Conservation (phyloP, 2,888 invertebrate species). For the Megastigmus dorsalis region DNA sequence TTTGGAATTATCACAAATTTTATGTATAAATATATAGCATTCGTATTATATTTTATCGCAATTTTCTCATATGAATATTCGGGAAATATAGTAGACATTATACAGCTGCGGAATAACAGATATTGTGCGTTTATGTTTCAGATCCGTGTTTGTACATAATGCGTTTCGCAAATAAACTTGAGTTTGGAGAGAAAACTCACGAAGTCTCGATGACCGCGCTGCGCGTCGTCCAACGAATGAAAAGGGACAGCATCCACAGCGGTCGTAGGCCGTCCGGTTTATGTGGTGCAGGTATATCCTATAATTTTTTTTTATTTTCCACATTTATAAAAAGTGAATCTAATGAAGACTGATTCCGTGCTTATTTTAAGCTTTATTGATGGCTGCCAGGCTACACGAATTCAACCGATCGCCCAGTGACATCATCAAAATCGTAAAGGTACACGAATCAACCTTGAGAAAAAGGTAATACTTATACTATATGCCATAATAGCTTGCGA, state of each 20-base stretch:
- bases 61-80: too few relatives aligned
- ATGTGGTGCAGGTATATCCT: constrained; percentile 91
- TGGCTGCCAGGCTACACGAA: constrained; percentile 94
- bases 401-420: constrained; percentile 91
- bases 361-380: constrained; percentile 83
- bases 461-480: too few relatives aligned
- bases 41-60: too few relatives aligned
- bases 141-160: constrained; percentile 98
- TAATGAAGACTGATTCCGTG: neutral
- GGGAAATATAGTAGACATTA: too few relatives aligned
- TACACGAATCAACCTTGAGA: constrained; percentile 93
- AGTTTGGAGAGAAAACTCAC: constrained; percentile 93
- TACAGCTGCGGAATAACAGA: too few relatives aligned
- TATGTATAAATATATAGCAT: too few relatives aligned
- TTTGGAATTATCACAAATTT: too few relatives aligned
- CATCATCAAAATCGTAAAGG: constrained; percentile 95
- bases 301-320: neutral
- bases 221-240: constrained; percentile 96
- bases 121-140: constrained; percentile 73
- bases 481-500: too few relatives aligned
- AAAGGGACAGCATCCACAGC: constrained; percentile 96
- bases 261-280: constrained; percentile 97
- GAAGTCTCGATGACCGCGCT: constrained; percentile 96
- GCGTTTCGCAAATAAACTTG: constrained; percentile 93
- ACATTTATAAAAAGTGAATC: constrained; percentile 13